Percentiles rank a stretch among this genome's conserved stretches.
phyloP scores from a whole-genome alignment of 2,797 vertebrate species.

The Halcyon smyrnensis region DNA sequence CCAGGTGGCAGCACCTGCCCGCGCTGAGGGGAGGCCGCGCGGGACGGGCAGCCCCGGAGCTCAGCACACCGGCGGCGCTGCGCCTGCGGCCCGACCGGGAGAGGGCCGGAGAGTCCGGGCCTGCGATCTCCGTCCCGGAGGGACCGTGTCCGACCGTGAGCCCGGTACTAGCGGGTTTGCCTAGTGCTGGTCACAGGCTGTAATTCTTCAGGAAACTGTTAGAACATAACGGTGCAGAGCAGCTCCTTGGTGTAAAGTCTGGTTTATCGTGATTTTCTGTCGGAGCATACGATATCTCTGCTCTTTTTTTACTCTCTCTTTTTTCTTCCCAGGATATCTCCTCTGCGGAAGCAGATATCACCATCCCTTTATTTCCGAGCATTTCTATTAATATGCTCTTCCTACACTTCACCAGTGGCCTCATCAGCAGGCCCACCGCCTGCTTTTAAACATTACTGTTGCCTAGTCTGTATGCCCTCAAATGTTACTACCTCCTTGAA shows the following conservation, averaged over 20 bases:
- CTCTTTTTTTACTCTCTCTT: no score
- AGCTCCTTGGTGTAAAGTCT: neutral
- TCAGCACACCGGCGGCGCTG: no score
- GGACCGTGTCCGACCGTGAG: fast-evolving
- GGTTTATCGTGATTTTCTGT: neutral
- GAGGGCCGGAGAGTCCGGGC: neutral
- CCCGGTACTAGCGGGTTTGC: fast-evolving
- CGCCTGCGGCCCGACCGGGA: neutral
- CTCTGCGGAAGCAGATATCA: neutral
- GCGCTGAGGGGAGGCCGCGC: neutral
- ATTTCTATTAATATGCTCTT: fast-evolving
- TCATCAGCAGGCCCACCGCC: fast-evolving
- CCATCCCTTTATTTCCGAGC: neutral
- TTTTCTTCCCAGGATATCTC: neutral
- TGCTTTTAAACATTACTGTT: fast-evolving
- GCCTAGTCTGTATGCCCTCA: neutral
- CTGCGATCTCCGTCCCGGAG: neutral
- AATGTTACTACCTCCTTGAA: neutral
- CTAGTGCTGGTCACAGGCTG: fast-evolving
- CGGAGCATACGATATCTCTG: neutral
- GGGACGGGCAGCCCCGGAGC: neutral
- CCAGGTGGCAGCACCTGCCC: neutral
- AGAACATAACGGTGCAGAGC: neutral
- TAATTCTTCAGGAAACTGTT: neutral
- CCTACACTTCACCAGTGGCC: neutral